Conservation (phyloP, 2,113 vertebrate genomes). For the Henicopernis longicauda region DNA sequence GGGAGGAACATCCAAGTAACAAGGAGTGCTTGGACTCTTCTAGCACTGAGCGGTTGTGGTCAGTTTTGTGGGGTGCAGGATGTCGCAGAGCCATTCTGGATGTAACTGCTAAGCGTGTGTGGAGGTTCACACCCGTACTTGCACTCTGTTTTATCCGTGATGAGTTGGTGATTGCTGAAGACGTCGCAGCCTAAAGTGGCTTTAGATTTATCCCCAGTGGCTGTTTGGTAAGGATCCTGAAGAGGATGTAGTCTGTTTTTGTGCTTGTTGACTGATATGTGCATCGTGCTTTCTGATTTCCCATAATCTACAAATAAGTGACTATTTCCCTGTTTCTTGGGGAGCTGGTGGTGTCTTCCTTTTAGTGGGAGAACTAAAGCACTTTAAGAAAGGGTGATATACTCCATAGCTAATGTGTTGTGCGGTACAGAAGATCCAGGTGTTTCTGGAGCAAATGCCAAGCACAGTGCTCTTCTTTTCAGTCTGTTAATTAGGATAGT, state of each 20-base stretch:
- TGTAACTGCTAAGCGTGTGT: fast-evolving
- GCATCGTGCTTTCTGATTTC: neutral
- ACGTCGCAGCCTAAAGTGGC: fast-evolving
- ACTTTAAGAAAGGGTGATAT: neutral
- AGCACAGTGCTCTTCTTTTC: neutral
- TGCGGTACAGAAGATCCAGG: neutral
- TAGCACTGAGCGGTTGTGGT: fast-evolving
- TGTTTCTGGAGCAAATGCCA: neutral
- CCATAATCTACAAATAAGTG: neutral
- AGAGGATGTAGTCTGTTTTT: neutral
- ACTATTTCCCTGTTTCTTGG: neutral
- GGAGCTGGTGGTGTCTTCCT: too few relatives aligned
- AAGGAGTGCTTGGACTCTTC: neutral
- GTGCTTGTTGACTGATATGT: neutral
- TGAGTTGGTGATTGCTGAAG: neutral
- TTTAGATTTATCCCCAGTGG: fast-evolving
- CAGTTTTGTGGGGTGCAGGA: fast-evolving
- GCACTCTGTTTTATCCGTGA: fast-evolving
- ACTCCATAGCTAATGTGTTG: neutral
- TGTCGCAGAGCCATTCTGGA: fast-evolving
- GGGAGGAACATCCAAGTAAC: neutral
- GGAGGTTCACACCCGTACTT: fast-evolving
- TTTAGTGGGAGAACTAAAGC: neutral
- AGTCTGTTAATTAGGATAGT: neutral
- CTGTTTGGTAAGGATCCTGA: neutral